Percentiles rank a stretch among this genome's conserved stretches.
Conservation (phyloP, 1,140 invertebrate genomes). For the Spodoptera litura region DNA sequence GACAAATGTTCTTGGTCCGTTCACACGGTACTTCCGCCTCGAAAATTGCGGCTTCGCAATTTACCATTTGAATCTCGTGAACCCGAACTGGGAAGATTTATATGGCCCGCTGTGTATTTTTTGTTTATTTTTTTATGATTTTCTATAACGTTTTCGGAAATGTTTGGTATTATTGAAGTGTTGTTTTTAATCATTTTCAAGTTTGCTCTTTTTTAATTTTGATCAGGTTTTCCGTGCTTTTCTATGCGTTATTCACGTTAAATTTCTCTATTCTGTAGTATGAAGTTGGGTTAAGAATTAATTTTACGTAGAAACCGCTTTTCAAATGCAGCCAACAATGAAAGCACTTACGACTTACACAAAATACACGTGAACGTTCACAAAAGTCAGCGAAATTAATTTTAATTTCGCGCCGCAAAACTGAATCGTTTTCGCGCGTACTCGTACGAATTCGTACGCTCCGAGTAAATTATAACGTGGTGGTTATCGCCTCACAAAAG, state of each 20-base stretch:
- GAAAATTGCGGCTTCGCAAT: conserved; percentile 38
- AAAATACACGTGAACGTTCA: not conserved
- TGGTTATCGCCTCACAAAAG: conserved; percentile 54
- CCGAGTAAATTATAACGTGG: conserved; percentile 47
- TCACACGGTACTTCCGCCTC: conserved; percentile 23
- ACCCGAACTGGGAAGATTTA: conserved; percentile 3
- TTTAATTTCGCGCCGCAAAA: conserved; percentile 18
- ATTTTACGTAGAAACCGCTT: too few species aligned
- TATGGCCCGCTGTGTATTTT: conserved; percentile 21
- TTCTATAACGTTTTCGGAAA: not conserved
- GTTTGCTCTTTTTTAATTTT: too few species aligned
- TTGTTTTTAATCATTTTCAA: not conserved
- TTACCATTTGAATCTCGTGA: conserved; percentile 34
- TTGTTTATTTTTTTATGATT: not conserved
- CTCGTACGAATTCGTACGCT: conserved; percentile 23
- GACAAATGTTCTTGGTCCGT: conserved; percentile 33
- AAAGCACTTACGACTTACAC: not conserved
- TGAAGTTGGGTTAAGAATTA: too few species aligned
- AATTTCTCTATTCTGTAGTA: too few species aligned
- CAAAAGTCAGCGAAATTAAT: conserved; percentile 16
- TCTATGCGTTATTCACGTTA: too few species aligned
- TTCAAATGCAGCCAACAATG: not conserved
- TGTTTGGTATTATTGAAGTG: not conserved
- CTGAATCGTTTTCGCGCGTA: not conserved
- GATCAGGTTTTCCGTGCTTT: too few species aligned